Percentiles rank a stretch among this genome's conserved stretches.
Conservation (phyloP, 2,888 invertebrate genomes). For the Scrobipalpa atriplicella region DNA sequence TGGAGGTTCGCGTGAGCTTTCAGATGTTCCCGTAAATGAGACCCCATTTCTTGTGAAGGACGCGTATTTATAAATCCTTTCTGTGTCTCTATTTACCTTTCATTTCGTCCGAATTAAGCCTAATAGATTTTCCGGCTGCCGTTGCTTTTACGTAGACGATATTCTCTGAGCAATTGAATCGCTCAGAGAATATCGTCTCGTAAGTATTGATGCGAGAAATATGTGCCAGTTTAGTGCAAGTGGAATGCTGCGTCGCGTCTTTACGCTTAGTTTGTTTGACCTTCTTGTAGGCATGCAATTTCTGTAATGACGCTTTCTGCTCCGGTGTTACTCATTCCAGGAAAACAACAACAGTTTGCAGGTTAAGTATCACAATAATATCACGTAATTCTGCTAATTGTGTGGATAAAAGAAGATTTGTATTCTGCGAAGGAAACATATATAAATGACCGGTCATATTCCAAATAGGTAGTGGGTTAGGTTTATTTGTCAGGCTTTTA, state of each 20-base stretch:
- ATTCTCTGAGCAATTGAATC: neutral
- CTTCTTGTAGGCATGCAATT: conserved; percentile 24
- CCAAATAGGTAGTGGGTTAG: neutral
- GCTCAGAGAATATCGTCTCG: neutral
- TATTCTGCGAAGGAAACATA: neutral
- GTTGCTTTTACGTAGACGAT: neutral
- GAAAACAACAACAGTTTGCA: neutral
- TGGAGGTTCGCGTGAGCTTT: conserved; percentile 28
- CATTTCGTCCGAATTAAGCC: conserved; percentile 1
- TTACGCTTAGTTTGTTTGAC: conserved; percentile 16
- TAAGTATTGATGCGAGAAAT: conserved; percentile 17
- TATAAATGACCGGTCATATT: neutral
- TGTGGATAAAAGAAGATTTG: neutral
- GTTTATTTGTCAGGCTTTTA: neutral
- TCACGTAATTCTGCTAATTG: neutral
- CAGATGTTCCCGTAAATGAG: conserved; percentile 14
- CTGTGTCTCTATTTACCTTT: neutral
- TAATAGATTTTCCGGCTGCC: neutral
- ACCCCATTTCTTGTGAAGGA: neutral
- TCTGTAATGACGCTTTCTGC: conserved; percentile 19
- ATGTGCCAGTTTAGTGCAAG: conserved; percentile 25
- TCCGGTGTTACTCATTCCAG: neutral
- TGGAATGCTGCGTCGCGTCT: conserved; percentile 14
- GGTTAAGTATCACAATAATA: neutral
- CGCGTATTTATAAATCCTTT: conserved; percentile 13